These are phyloP conservation scores for Poliocrania exsul DNA, from an alignment of 2,797 vertebrate genomes.

Conservation along the genomic window DNA sequence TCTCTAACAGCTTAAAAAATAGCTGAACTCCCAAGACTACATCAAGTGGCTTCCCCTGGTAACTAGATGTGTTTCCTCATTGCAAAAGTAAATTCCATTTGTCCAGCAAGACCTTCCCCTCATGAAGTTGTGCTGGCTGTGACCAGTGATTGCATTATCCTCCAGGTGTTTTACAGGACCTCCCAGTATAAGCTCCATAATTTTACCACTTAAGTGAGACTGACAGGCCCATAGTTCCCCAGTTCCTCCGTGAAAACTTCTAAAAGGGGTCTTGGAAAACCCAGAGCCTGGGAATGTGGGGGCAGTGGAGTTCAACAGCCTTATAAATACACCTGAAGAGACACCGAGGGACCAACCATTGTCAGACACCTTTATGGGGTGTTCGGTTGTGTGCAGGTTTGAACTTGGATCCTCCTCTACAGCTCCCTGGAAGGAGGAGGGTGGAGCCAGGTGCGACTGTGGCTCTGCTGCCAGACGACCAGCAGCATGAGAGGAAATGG, in stretches of 20 bases:
- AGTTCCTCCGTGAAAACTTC: no score
- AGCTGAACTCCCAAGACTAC: background rate
- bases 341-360: no score
- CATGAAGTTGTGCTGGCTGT: background rate
- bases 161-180: background rate
- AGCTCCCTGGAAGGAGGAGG: no score
- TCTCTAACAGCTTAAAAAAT: background rate
- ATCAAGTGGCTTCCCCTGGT: background rate
- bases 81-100: background rate
- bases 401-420: background rate
- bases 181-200: background rate
- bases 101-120: background rate
- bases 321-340: no score
- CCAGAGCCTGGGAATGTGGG: accelerated
- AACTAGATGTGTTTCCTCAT: background rate
- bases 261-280: background rate
- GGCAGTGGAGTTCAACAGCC: background rate
- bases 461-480: background rate
- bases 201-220: background rate
- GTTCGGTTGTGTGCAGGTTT: background rate
- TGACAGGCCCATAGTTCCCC: background rate
- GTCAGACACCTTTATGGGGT: background rate
- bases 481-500: background rate
- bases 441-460: accelerated
- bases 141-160: background rate